Conservation (phyloP, 2,113 vertebrate species). For the Atherinomorus stipes region DNA sequence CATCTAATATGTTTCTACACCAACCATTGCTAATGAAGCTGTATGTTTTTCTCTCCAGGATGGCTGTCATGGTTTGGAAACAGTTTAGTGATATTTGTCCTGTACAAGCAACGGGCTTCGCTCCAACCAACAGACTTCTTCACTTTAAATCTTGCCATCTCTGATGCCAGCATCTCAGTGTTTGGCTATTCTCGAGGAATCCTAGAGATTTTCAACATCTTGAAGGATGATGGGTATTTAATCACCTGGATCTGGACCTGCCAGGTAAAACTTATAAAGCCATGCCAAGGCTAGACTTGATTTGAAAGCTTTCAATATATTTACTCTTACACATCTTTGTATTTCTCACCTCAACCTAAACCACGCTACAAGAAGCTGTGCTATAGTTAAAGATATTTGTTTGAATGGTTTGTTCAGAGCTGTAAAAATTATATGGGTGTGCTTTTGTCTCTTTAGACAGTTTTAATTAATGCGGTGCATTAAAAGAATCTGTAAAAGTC, state of each 20-base stretch:
- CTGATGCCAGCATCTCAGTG: constrained; percentile 87
- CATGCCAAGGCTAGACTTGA: not conserved
- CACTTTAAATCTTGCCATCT: constrained; percentile 88
- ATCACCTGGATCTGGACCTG: constrained; percentile 90
- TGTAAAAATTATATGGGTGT: not conserved
- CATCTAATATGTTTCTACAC: not conserved
- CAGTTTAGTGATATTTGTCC: constrained; percentile 88
- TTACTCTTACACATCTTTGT: not conserved
- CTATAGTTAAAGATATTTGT: not conserved
- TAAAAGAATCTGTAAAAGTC: constrained; percentile 41
- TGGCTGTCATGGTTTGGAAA: constrained; percentile 93
- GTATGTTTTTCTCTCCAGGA: constrained; percentile 71
- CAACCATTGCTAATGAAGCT: not conserved
- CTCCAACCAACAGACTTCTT: constrained; percentile 89
- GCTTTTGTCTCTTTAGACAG: constrained; percentile 25
- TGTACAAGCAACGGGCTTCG: constrained; percentile 85
- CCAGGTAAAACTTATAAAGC: constrained; percentile 78
- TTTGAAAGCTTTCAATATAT: not conserved
- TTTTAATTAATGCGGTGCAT: constrained; percentile 46
- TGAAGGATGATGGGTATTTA: constrained; percentile 87
- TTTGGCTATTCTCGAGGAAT: constrained; percentile 90
- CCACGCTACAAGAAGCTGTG: not conserved
- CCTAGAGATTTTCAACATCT: constrained; percentile 88
- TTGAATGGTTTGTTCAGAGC: constrained; percentile 11
- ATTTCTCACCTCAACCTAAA: not conserved